Conservation (phyloP, 1,140 invertebrate species). For the Brachionus paranguensis region DNA sequence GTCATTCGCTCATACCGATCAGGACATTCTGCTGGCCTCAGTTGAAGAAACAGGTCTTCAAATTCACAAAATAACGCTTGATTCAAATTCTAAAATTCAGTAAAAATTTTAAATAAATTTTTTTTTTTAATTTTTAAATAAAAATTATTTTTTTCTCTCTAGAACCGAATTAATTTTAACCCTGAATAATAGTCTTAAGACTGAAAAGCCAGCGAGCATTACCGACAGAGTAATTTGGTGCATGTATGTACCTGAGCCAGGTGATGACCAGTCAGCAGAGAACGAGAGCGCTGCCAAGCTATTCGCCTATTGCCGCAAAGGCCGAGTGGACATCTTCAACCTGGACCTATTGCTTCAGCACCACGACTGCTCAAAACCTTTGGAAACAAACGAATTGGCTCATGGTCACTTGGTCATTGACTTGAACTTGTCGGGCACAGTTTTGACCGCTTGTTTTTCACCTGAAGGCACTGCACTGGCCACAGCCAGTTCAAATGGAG, state of each 20-base stretch:
- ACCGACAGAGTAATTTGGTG: constrained; percentile 73
- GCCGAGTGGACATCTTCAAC: neutral
- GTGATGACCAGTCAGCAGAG: constrained; percentile 49
- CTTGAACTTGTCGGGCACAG: constrained; percentile 57
- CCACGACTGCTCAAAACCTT: neutral
- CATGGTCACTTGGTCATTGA: neutral
- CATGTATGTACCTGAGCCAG: constrained; percentile 71
- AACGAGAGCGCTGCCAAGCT: constrained; percentile 57
- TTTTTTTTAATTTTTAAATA: neutral
- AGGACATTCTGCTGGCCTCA: constrained; percentile 71
- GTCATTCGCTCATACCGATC: constrained; percentile 73
- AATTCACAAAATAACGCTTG: constrained; percentile 66
- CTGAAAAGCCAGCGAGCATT: neutral
- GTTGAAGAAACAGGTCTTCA: constrained; percentile 76
- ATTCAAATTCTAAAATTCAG: constrained; percentile 40
- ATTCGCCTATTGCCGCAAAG: neutral
- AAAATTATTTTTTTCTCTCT: neutral
- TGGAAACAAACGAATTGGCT: neutral
- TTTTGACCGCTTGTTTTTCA: constrained; percentile 79
- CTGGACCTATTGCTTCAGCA: neutral
- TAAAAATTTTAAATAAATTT: neutral
- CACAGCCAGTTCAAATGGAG: constrained; percentile 75
- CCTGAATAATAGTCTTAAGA: neutral
- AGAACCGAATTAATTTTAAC: neutral
- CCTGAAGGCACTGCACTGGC: constrained; percentile 86